Evolutionary conservation across 1,140 invertebrate genomes (phyloP).

Genomic region (Acromyrmex echinatior): DNA sequence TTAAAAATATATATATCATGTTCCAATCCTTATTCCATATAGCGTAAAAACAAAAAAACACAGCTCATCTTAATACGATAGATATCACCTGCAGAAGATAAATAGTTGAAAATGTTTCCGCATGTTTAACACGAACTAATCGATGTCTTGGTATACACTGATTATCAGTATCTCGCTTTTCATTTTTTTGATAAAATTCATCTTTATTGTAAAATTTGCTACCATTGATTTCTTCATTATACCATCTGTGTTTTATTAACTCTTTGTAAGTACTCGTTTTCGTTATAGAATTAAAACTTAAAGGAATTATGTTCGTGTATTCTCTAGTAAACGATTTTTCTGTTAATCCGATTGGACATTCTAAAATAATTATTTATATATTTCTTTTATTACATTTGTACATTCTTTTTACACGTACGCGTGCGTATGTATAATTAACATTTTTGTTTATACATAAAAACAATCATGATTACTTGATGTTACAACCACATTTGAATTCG

Average conservation of each 20-base stretch:
- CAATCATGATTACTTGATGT: no score
- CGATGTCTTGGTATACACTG: constrained; percentile 85
- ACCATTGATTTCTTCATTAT: constrained; percentile 56
- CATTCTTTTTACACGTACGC: not conserved
- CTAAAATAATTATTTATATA: constrained; percentile 68
- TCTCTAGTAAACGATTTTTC: constrained; percentile 75
- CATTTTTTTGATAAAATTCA: constrained; percentile 46
- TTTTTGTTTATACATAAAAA: no score
- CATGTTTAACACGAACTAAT: constrained; percentile 86
- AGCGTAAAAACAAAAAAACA: no score
- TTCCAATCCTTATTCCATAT: no score
- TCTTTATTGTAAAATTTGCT: constrained; percentile 38
- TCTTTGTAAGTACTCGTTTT: constrained; percentile 62
- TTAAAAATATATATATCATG: no score
- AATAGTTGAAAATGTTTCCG: constrained; percentile 86
- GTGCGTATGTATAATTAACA: not conserved
- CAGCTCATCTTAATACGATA: not conserved
- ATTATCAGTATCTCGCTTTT: constrained; percentile 72
- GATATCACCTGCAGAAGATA: constrained; percentile 85
- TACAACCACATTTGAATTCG: no score
- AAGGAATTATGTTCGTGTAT: constrained; percentile 57
- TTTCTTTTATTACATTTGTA: not conserved
- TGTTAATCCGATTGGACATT: constrained; percentile 81
- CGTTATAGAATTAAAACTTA: constrained; percentile 63
- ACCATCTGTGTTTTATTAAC: constrained; percentile 48